Percentiles rank a stretch among this genome's conserved stretches.
These are phyloP conservation scores for Melanerpes aurifrons DNA, from an alignment of 2,113 vertebrate genomes.

Conservation along the genomic window DNA sequence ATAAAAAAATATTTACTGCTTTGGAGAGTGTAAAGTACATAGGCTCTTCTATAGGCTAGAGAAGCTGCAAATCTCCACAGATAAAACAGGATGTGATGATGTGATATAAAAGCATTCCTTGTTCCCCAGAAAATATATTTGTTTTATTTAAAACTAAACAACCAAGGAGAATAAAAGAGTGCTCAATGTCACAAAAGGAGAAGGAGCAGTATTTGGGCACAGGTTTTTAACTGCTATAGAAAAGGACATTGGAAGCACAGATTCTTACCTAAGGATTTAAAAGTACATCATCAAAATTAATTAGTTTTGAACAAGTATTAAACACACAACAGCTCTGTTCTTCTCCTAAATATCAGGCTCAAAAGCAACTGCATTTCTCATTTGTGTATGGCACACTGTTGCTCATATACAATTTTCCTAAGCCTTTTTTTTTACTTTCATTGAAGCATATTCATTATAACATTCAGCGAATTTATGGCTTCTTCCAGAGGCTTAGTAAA, in stretches of 20 bases:
- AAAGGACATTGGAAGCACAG: conserved; percentile 7
- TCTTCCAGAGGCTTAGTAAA: conserved; percentile 67
- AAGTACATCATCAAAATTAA: conserved; percentile 16
- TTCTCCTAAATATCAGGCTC: not conserved
- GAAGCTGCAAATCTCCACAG: conserved; percentile 56
- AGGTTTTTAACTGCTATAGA: not conserved
- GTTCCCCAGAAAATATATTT: conserved; percentile 62
- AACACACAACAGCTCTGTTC: conserved; percentile 11
- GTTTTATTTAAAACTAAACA: conserved; percentile 66
- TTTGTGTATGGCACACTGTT: conserved; percentile 3
- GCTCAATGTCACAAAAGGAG: not conserved
- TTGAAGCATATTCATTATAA: conserved; percentile 51
- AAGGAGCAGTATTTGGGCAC: conserved; percentile 16
- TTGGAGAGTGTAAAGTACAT: conserved; percentile 49
- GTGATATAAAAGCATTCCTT: conserved; percentile 67
- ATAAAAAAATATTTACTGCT: conserved; percentile 32
- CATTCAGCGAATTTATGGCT: conserved; percentile 47
- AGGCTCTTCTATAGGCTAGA: conserved; percentile 47
- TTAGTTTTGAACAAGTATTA: conserved; percentile 41
- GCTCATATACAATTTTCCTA: conserved; percentile 41
- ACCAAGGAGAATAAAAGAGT: conserved; percentile 26
- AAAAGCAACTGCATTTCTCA: not conserved
- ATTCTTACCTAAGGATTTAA: not conserved
- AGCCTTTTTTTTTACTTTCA: conserved; percentile 34
- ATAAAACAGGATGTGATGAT: conserved; percentile 48